Evolutionary conservation across 2,797 vertebrate genomes (phyloP), one percentile per base, ranked within the genome.

Genomic region (Argentina silus): DNA sequence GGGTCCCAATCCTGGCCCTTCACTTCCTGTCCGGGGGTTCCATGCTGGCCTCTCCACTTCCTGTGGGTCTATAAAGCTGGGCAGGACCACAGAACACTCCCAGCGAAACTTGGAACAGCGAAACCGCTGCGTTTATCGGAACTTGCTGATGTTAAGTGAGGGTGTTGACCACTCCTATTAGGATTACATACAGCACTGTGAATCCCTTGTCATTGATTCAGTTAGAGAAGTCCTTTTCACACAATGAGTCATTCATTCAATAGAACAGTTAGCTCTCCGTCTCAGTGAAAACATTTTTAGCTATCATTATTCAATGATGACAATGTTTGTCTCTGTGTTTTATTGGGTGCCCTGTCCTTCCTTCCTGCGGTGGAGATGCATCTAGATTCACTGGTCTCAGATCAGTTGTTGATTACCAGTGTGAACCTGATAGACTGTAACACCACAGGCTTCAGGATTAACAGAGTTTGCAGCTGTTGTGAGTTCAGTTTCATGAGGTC

Each of bases 401-500:
- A 62, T n/a, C 60, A 62, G 12, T 3, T 62, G 14, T 43, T 42
- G 14, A 21, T 47, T 47, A n/a, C 17, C 43, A 64, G 0, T 45
- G 10, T 45, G 43, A 11, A 17, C n/a, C 60, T 42, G 59, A 27
- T 36, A 61, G 59, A 27, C 9, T 55, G 55, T 7, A 43, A 27
- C 27, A 17, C 10, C 10, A 21, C 15, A 19, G 10, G 14, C 9
- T 48, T 6, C 47, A 66, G 27, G 59, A 79, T 74, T 69, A 60
- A 85, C 85, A 64, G 76, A 68, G 78, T 81, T 69, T 85, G 81
- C 91, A 92, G 90, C 90, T 92, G 89, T 83, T 87, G 75, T 84
- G 82, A 86, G 81, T 83, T 88, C 73, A 56, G 77, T 91, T 92
- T 91, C 85, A 89, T 83, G 87, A 88, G 79, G 77, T 83, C 79